Evolutionary conservation across 2,888 invertebrate genomes (phyloP).

Genomic region (Auanema sp.): DNA sequence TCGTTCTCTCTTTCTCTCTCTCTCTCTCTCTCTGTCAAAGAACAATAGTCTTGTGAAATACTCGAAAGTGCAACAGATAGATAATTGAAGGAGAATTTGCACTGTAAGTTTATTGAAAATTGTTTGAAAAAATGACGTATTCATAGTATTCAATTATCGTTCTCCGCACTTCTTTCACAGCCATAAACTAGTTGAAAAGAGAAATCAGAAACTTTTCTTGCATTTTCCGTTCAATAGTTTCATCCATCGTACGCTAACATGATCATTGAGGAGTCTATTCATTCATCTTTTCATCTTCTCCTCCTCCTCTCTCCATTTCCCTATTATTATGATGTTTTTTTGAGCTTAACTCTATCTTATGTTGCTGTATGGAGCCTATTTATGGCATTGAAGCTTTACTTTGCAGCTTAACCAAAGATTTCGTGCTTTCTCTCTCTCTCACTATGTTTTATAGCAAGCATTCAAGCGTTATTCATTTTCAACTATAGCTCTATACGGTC

Average conservation of each 20-base stretch:
- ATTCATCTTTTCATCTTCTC: too few species aligned
- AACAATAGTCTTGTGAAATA: too few species aligned
- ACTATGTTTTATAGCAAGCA: background rate
- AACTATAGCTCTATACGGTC: too few species aligned
- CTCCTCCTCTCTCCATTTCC: background rate
- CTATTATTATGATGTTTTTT: background rate
- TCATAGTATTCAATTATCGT: background rate
- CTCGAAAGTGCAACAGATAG: too few species aligned
- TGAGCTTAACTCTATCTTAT: background rate
- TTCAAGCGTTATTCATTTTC: background rate
- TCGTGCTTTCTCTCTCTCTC: background rate
- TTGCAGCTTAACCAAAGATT: too few species aligned
- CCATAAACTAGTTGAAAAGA: background rate
- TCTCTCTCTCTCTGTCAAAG: too few species aligned
- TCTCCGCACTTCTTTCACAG: conserved; percentile 1
- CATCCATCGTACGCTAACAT: background rate
- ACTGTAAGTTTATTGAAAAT: too few species aligned
- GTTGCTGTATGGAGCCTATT: background rate
- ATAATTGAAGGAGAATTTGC: too few species aligned
- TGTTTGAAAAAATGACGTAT: too few species aligned
- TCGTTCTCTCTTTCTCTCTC: too few species aligned
- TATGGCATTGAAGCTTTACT: background rate
- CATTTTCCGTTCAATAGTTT: background rate
- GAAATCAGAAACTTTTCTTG: background rate
- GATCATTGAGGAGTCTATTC: background rate